Base-by-base conservation (phyloP, 1,140 invertebrate species). In the Laupala kohalensis region DNA sequence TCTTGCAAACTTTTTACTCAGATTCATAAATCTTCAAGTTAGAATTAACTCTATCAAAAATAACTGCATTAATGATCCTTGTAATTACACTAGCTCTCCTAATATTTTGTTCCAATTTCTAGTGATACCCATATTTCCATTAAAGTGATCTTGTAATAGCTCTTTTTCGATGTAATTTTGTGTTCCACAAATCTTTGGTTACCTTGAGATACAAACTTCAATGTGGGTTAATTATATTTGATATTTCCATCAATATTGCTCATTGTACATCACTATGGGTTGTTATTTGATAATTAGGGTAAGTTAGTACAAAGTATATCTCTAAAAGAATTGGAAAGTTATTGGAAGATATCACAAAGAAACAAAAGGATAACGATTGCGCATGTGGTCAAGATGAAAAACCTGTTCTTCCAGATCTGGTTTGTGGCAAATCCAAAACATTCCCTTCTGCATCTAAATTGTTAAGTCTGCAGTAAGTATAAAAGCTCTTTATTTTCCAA, bases 371-470 rank as follows among this genome's bases (percentile, higher is more conserved):
- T 13, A 9, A 2, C 73, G 29, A 27, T 73, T 70, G 70, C 73
- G 26, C 19, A 37, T 67, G 25, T 71, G 53, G 72, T 27, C 25
- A 29, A 24, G 19, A 3, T 67, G 26, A 15, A 68, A 73, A 27
- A 24, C 75, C 73, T 62, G 64, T 75, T 29, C 71, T 76, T 53
- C 69, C 64, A 27, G 25, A 25, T 23, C 70, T 26, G 6, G 29
- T 24, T 15, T 78, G 79, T 73, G 75, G 76, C 28, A 76, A 77
- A 68, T 80, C 81, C 76, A 25, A 73, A 37, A 70, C 75, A 72
- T 81, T 82, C 75, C 70, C 69, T 24, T 76, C 72, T 74, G 79
- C 80, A 4, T 82, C 82, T 5, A 6, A 67, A 23, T 76, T 72
- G 9, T 64, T 83, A 71, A 76, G 78, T 68, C 72, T 70, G 63